Base-by-base conservation (phyloP, 2,797 vertebrate genomes). In the Sylvilagus floridanus region DNA sequence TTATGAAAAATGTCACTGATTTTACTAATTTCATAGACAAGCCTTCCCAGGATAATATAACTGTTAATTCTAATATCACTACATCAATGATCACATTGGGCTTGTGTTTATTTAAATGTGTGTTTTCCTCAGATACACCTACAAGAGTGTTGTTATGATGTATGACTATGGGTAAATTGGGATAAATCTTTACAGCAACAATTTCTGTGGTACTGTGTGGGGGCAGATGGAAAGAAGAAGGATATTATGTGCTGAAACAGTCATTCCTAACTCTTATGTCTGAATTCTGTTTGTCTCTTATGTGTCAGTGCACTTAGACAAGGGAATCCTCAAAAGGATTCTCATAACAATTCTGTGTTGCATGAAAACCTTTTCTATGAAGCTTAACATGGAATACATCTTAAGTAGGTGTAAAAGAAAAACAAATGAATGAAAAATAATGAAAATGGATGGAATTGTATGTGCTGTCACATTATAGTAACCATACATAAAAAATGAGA, bases 381-480 rank as follows among this genome's bases (percentile, higher is more conserved):
- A 6, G 4, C 26, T 85, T 86, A 75, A 47, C 66, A 3, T 91
- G 94, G 69, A 54, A 30, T 86, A 75, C 9, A 85, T 62, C 35
- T 93, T 88, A 94, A 90, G 89, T 94, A 84, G 21, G 66, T 93
- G 11, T 78, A 63, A 66, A 95, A 79, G 32, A 66, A 93, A 96
- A 91, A 91, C 10, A 82, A 89, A 62, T 93, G 9, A 11, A 21
- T 96, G 96, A 47, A 47, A 47, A 47, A 47, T 47, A 47, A 94
- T 94, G 42, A 96, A 97, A 97, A 91, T 87, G 95, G 32, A 84
- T 96, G 35, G 32, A 96, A 12, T 6, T 93, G 32, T 42, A 0
- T 66, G 60, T 66, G 4, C 9, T 52, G n/a, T 66, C 60, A 95
- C 76, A 95, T 84, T 94, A 19, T 21, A 79, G 77, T 93, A 96